Evolutionary conservation across 1,140 invertebrate species (phyloP), one percentile per base, ranked within the genome.

Genomic region (Pararge aegeria): DNA sequence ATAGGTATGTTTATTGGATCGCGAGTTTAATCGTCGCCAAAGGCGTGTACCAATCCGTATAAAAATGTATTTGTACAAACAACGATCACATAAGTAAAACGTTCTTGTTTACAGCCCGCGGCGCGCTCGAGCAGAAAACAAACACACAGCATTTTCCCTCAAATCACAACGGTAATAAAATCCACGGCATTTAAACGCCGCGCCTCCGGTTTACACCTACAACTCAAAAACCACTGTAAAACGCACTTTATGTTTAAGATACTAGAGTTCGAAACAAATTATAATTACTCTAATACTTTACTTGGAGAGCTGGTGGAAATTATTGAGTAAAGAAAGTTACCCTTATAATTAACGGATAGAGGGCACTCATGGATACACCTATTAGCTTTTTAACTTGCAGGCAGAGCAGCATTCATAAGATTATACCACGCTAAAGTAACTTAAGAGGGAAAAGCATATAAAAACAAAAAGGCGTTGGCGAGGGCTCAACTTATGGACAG

Each of bases 111-210:
- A 10, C 30, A 0, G 30, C 30, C 30, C 30, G 30, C 30, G 30
- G 30, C 30, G 7, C 30, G 30, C 30, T 34, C 30, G 7, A 34
- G 30, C 30, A 12, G 10, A 34, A 12, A 10, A 3, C 12, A 34
- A 10, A 10, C 12, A 34, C 30, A 34, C 30, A 12, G 30, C 30
- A 12, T 16, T 37, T 30, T 16, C 16, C 16, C 54, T 56, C 24
- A 56, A 49, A 56, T 55, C 54, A 55, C 54, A 55, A 42, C 27
- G 30, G 42, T 55, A 55, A 55, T 55, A 55, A 55, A 55, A 55
- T 37, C 54, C 48, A 19, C 13, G 29, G 18, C 20, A 21, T 49
- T 3, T 10, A 34, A 49, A 19, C 54, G 21, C 38, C n/a, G 24
- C 21, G 29, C 42, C 42, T 37, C 48, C 29, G 54, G 29, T 49